Percentiles rank a stretch among this genome's conserved stretches.
These are phyloP conservation scores for Hybos culiciformis DNA, from an alignment of 2,888 invertebrate species.

Conservation along the genomic window DNA sequence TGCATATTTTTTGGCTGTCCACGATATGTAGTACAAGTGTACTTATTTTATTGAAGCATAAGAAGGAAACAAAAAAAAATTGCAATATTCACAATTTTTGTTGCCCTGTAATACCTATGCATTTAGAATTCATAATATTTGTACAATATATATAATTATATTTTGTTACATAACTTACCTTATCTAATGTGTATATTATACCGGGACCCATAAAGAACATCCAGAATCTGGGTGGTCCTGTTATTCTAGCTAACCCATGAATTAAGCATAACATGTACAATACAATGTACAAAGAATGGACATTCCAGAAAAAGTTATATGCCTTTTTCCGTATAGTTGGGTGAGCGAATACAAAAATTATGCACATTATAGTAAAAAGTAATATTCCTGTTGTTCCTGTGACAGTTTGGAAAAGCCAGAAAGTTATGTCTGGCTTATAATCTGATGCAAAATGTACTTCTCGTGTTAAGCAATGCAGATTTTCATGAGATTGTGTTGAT, in stretches of 20 bases:
- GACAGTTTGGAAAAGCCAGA: slow-evolving; percentile 90
- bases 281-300: slow-evolving; percentile 77
- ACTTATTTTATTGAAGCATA: too few relatives aligned
- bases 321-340: slow-evolving; percentile 83
- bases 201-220: slow-evolving; percentile 87
- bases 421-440: slow-evolving; percentile 83
- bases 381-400: slow-evolving; percentile 81
- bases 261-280: slow-evolving; percentile 75
- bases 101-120: too few relatives aligned
- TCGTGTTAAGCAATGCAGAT: slow-evolving; percentile 79
- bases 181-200: slow-evolving; percentile 77
- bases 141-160: neutral
- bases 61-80: too few relatives aligned
- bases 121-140: neutral
- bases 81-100: too few relatives aligned
- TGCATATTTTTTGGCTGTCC: too few relatives aligned
- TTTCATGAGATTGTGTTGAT: slow-evolving; percentile 87
- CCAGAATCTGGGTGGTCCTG: slow-evolving; percentile 88
- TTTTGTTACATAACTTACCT: slow-evolving; percentile 26
- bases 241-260: slow-evolving; percentile 81
- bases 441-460: slow-evolving; percentile 91
- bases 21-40: too few relatives aligned
- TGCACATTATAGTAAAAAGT: slow-evolving; percentile 79
- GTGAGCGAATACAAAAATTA: slow-evolving; percentile 94
- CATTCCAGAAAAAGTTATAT: slow-evolving; percentile 90